A percentile compares a stretch with the other conserved stretches of the same genome.
Evolutionary conservation across 2,888 invertebrate genomes (phyloP).

Genomic region (Tanaodytes sp.): DNA sequence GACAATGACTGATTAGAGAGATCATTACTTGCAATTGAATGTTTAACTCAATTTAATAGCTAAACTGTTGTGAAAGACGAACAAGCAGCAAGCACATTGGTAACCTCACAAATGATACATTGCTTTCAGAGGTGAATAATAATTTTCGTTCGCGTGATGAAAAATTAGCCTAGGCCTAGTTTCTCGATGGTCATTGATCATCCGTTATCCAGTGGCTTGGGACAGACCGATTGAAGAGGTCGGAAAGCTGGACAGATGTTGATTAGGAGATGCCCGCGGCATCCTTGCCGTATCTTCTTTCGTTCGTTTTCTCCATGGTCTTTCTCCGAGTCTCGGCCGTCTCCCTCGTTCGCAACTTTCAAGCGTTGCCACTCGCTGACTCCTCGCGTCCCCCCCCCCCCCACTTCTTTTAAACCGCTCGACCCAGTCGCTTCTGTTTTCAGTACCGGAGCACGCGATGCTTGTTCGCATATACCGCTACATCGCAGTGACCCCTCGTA

Average conservation of each 20-base stretch:
- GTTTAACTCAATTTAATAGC: too few relatives aligned
- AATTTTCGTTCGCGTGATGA: constrained; percentile 31
- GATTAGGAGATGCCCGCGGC: constrained; percentile 66
- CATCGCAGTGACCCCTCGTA: constrained; percentile 25
- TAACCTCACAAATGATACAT: too few relatives aligned
- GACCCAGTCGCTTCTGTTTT: constrained; percentile 68
- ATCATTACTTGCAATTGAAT: too few relatives aligned
- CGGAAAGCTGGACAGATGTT: constrained; percentile 67
- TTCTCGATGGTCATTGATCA: constrained; percentile 42
- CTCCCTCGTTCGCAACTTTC: constrained; percentile 34
- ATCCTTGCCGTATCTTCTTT: constrained; percentile 50
- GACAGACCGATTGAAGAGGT: constrained; percentile 56
- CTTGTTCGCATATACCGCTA: constrained; percentile 57
- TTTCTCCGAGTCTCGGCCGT: constrained; percentile 29
- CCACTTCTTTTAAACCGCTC: too few relatives aligned
- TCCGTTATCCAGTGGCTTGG: constrained; percentile 42
- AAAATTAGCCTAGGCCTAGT: constrained; percentile 42
- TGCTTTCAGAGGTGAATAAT: constrained; percentile 33
- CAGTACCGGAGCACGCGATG: constrained; percentile 67
- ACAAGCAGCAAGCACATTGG: too few relatives aligned
- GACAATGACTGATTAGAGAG: too few relatives aligned
- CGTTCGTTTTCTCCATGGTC: constrained; percentile 42
- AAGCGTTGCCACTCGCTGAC: constrained; percentile 53
- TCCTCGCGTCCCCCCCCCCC: constrained; percentile 61
- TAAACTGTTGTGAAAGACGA: too few relatives aligned